Evolutionary conservation across 2,888 invertebrate species (phyloP), one percentile per base, ranked within the genome.

Genomic region (Antitype chi): DNA sequence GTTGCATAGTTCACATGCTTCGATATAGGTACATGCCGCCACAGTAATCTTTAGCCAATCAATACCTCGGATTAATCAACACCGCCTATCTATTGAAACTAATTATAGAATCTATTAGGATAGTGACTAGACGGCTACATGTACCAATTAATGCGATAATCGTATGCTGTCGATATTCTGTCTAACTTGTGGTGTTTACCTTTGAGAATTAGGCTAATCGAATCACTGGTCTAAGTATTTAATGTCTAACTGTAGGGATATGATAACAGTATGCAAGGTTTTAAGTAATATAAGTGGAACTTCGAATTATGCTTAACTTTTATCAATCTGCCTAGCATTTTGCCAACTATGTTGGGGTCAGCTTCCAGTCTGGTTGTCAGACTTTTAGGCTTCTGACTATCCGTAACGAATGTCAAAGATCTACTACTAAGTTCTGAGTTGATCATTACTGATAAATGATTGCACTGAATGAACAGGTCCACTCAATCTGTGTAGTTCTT

Each of bases 61-160:
- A 43, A 62, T 20, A n/a, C 23, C 6, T 57, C 25, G n/a, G 8
- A 47, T 47, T 53, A 75, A 55, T 67, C 67, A 74, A 79, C 23
- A 47, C 57, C 52, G 47, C 32, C 9, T 63, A 52, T 75, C 49
- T 32, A 5, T 63, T 52, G 11, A 6, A 67, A 70, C 55, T 60
- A 60, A 71, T 82, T 82, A 71, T 63, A 78, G n/a, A 81, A 76
- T 68, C n/a, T 64, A 77, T 68, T 69, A 15, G 64, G 68, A 83
- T 71, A 81, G 32, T 17, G 28, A 25, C 53, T 64, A 55, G 59
- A 64, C 68, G 11, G 68, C 53, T 53, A 68, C 71, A 68, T 64
- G 55, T 64, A 49, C 84, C 32, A 83, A 78, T 83, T 78, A 72
- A 69, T 25, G 43, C 32, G 5, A 8, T 83, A 83, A 81, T 78